phyloP scores from a whole-genome alignment of 2,113 vertebrate species.

The Sclerurus mexicanus region DNA sequence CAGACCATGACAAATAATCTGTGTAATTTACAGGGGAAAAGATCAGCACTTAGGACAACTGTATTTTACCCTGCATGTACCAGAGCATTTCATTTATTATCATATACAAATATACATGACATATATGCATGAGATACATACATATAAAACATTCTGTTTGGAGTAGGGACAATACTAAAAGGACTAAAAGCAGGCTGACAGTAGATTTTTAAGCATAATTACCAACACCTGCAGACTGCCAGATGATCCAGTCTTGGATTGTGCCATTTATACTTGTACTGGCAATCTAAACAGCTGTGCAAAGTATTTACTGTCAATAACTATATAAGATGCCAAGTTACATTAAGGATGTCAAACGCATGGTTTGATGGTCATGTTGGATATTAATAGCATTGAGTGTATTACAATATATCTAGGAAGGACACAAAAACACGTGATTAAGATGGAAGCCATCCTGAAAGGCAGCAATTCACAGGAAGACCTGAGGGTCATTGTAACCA shows the following conservation, averaged over 20 bases:
- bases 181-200: background rate
- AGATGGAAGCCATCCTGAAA: background rate
- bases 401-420: background rate
- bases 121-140: background rate
- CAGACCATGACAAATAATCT: background rate
- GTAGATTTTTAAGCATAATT: background rate
- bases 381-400: background rate
- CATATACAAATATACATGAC: background rate
- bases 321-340: background rate
- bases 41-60: background rate
- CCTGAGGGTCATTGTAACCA: background rate
- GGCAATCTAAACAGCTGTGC: background rate
- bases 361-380: background rate
- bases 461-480: background rate
- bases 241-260: background rate
- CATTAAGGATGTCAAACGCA: background rate
- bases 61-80: background rate
- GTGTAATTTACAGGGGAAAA: background rate
- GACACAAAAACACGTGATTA: background rate
- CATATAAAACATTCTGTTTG: background rate
- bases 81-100: background rate
- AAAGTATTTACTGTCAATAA: background rate
- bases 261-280: fast-evolving
- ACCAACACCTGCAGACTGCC: background rate
- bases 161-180: background rate